Evolutionary conservation across 92 coral and sea anemone genomes (phyloP).

Genomic region (Actinostola sp.): DNA sequence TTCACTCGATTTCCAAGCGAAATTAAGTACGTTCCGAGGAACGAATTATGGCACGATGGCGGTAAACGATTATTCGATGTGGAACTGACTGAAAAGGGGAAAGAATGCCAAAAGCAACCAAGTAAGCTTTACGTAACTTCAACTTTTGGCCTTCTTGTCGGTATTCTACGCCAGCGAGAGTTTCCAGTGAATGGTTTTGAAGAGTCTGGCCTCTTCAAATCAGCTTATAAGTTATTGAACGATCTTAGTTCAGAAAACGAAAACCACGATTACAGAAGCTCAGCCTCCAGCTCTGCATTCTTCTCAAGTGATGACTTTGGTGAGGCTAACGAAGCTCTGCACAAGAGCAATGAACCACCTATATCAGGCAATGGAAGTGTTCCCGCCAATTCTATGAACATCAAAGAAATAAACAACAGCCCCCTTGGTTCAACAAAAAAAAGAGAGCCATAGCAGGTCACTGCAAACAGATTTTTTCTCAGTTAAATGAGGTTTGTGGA

Average conservation of each 20-base stretch:
- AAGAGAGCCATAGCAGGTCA: constrained; percentile 17
- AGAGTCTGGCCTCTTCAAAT: neutral
- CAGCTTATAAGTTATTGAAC: neutral
- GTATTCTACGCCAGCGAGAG: constrained; percentile 25
- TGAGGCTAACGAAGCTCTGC: too few species aligned
- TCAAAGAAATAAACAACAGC: too few species aligned
- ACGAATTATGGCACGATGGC: neutral
- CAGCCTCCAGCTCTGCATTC: too few species aligned
- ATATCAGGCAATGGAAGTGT: too few species aligned
- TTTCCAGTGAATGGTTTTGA: constrained; percentile 12
- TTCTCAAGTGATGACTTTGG: too few species aligned
- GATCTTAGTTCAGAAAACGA: neutral
- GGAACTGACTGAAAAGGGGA: too few species aligned
- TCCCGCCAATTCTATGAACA: neutral
- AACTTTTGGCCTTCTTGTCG: constrained; percentile 37
- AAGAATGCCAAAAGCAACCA: neutral
- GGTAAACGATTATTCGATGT: neutral
- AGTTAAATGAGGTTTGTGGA: constrained; percentile 1
- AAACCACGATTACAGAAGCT: too few species aligned
- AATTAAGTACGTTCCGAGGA: constrained; percentile 5
- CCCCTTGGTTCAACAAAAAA: constrained; percentile 21
- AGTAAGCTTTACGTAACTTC: constrained; percentile 3
- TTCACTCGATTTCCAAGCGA: constrained; percentile 25
- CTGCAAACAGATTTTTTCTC: neutral
- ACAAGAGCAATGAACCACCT: too few species aligned